A percentile compares a stretch with the other conserved stretches of the same genome.
These are phyloP conservation scores for Berghia stephanieae DNA, from an alignment of 1,140 invertebrate species.

Conservation along the genomic window DNA sequence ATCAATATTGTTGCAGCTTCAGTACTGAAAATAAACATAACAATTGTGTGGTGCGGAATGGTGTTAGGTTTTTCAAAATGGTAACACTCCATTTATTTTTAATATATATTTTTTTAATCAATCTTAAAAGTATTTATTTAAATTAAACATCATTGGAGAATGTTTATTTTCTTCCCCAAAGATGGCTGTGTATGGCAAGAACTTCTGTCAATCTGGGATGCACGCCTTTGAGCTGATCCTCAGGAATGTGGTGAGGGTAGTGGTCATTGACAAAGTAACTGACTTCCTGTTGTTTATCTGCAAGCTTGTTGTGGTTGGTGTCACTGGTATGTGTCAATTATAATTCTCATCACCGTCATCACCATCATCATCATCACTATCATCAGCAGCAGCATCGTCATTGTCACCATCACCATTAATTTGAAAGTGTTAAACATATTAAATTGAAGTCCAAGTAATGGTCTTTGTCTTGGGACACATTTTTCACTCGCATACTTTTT, in stretches of 20 bases:
- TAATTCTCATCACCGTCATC: neutral
- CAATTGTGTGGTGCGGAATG: too few relatives aligned
- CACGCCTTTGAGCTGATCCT: slow-evolving; percentile 89
- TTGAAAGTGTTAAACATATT: too few relatives aligned
- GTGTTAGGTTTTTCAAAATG: too few relatives aligned
- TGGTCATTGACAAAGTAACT: slow-evolving; percentile 90
- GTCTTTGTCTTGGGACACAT: too few relatives aligned
- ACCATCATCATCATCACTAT: neutral
- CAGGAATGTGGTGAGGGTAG: slow-evolving; percentile 82
- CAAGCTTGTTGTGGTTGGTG: slow-evolving; percentile 82
- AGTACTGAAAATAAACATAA: too few relatives aligned
- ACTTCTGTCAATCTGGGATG: slow-evolving; percentile 86
- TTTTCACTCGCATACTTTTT: too few relatives aligned
- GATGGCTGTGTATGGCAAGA: slow-evolving; percentile 91
- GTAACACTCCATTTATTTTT: too few relatives aligned
- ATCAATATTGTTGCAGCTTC: too few relatives aligned
- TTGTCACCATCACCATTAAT: neutral
- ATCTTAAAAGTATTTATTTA: neutral
- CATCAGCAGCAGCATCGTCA: neutral
- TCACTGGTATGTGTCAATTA: slow-evolving; percentile 69
- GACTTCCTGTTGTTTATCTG: slow-evolving; percentile 92
- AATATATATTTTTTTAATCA: neutral
- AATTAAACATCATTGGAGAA: neutral
- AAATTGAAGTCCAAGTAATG: too few relatives aligned
- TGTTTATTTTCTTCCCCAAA: slow-evolving; percentile 37